Evolutionary conservation across 2,888 invertebrate species (phyloP).

Genomic region (Synanthedon vespiformis): DNA sequence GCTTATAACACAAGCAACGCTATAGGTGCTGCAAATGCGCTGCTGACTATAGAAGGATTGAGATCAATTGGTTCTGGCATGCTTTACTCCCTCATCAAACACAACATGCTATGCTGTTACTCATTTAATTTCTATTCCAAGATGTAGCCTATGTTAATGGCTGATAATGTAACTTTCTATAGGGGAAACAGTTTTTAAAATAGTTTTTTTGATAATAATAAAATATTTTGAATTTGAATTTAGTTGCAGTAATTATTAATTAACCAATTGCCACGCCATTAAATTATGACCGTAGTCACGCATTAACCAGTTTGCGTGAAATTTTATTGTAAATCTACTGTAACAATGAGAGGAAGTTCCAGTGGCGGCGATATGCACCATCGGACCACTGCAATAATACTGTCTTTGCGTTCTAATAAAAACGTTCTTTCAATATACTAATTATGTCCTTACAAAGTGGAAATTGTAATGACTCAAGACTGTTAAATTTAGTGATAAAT

Average conservation of each 20-base stretch:
- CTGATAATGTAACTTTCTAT: too few species aligned
- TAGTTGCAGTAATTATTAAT: not conserved
- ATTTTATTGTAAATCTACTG: not conserved
- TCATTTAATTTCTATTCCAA: too few species aligned
- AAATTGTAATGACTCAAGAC: not conserved
- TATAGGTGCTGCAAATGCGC: too few species aligned
- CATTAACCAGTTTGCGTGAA: not conserved
- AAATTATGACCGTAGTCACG: not conserved
- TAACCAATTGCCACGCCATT: not conserved
- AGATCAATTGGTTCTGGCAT: too few species aligned
- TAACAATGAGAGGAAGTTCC: conserved; percentile 43
- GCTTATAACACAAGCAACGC: too few species aligned
- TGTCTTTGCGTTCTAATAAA: conserved; percentile 15
- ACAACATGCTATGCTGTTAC: too few species aligned
- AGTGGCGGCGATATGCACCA: conserved; percentile 17
- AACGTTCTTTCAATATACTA: conserved; percentile 1
- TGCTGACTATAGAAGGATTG: too few species aligned
- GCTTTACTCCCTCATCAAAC: too few species aligned
- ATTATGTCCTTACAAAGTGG: not conserved
- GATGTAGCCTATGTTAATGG: too few species aligned
- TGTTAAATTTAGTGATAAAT: too few species aligned
- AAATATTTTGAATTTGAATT: not conserved
- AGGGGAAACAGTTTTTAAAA: too few species aligned
- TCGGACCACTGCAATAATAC: conserved; percentile 3
- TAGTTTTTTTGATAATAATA: too few species aligned